Percentiles rank a stretch among this genome's conserved stretches.
These are phyloP conservation scores for Enteromius fasciolatus DNA, from an alignment of 2,797 vertebrate genomes.

Conservation along the genomic window DNA sequence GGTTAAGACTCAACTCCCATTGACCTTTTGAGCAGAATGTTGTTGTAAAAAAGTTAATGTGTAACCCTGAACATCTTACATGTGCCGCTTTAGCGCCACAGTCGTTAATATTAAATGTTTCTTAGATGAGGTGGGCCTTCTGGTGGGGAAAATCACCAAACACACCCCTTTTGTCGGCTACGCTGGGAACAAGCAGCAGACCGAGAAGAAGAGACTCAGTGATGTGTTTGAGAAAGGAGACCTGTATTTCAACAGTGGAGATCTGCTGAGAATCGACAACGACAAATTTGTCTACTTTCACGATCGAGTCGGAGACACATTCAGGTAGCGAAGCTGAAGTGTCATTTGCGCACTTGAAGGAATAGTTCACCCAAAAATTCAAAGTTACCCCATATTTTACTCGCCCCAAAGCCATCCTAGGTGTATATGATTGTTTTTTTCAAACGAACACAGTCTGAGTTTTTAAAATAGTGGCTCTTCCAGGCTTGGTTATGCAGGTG, in stretches of 20 bases:
- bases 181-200: constrained; percentile 82
- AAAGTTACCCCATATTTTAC: no score
- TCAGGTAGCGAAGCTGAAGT: constrained; percentile 73
- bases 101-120: not conserved
- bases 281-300: constrained; percentile 90
- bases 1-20: not conserved
- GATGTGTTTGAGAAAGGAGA: constrained; percentile 88
- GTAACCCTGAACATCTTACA: not conserved
- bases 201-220: constrained; percentile 85
- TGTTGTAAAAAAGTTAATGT: not conserved
- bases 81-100: not conserved
- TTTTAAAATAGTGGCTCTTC: no score
- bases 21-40: not conserved
- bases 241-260: constrained; percentile 89
- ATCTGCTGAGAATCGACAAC: constrained; percentile 82
- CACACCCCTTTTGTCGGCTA: constrained; percentile 85
- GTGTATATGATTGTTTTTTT: no score
- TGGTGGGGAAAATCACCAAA: constrained; percentile 82
- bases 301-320: constrained; percentile 91
- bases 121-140: constrained; percentile 85
- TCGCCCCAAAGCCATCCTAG: no score
- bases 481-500: no score
- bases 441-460: no score
- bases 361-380: no score
- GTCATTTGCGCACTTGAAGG: not conserved